A percentile compares a stretch with the other conserved stretches of the same genome.
Evolutionary conservation across 2,797 vertebrate species (phyloP).

Genomic region (Clarias laeviceps): DNA sequence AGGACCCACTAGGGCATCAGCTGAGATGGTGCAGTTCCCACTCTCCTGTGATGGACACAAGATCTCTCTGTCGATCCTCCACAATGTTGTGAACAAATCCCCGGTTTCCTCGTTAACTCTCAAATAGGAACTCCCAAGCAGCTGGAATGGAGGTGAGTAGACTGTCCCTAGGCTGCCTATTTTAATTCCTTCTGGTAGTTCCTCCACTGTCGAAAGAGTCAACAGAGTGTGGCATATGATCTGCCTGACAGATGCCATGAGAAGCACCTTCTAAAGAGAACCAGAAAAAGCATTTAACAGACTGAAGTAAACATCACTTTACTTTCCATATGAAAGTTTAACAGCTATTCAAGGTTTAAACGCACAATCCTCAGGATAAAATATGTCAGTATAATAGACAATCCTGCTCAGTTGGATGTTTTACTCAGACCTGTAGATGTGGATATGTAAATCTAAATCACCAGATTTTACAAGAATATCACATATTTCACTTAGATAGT

Average conservation of each 20-base stretch:
- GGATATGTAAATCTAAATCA: neutral
- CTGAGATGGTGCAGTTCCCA: conserved; percentile 68
- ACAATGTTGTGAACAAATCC: conserved; percentile 72
- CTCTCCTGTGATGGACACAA: conserved; percentile 70
- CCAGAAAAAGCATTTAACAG: conserved; percentile 44
- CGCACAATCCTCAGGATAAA: neutral
- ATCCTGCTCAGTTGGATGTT: neutral
- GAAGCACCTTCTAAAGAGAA: conserved; percentile 69
- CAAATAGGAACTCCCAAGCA: conserved; percentile 69
- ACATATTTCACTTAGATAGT: neutral
- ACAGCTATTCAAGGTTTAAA: conserved; percentile 34
- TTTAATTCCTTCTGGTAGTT: conserved; percentile 66
- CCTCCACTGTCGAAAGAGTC: conserved; percentile 68
- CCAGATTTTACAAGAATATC: neutral
- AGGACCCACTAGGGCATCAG: conserved; percentile 69
- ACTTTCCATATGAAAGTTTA: conserved; percentile 47
- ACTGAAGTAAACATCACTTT: conserved; percentile 26
- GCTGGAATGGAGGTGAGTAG: conserved; percentile 70
- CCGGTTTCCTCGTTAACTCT: conserved; percentile 68
- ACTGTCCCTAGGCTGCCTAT: conserved; percentile 67
- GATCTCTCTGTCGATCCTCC: conserved; percentile 71
- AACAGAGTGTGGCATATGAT: conserved; percentile 63
- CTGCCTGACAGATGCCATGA: conserved; percentile 66
- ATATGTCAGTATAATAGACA: neutral
- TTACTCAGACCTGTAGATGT: neutral